These are phyloP conservation scores for Zalophus californianus DNA, from an alignment of 2,797 vertebrate genomes.

Conservation along the genomic window DNA sequence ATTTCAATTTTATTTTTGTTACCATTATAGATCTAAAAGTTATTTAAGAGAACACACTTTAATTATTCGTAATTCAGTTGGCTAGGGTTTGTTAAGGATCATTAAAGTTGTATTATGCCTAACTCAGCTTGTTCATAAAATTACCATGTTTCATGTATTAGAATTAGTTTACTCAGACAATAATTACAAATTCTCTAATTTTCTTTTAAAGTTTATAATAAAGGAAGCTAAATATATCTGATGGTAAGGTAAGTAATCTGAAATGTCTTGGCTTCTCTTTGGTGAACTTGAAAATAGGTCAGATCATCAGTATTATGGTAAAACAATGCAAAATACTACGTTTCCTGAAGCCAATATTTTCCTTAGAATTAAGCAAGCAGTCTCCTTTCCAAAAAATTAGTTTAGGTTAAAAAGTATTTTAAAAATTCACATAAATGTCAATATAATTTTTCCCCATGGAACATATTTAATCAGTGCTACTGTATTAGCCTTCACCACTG, in stretches of 20 bases:
- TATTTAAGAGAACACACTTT: neutral
- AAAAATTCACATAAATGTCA: neutral
- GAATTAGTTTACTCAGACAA: slow-evolving; percentile 19
- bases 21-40: neutral
- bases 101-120: slow-evolving; percentile 7
- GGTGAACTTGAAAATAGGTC: neutral
- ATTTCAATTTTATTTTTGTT: neutral
- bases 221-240: neutral
- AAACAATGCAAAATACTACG: neutral
- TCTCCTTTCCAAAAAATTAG: neutral
- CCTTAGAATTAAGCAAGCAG: neutral
- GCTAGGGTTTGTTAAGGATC: neutral
- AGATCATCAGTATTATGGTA: neutral
- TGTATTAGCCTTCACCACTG: neutral
- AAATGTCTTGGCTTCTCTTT: neutral
- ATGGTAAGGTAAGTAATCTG: neutral
- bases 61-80: neutral
- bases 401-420: neutral
- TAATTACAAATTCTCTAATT: neutral
- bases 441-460: neutral
- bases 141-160: neutral
- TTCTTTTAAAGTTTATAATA: neutral
- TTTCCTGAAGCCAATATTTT: neutral
- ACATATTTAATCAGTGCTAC: neutral
- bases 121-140: neutral